Base-by-base conservation (phyloP, 2,113 vertebrate species). In the Eulacestoma nigropectus region DNA sequence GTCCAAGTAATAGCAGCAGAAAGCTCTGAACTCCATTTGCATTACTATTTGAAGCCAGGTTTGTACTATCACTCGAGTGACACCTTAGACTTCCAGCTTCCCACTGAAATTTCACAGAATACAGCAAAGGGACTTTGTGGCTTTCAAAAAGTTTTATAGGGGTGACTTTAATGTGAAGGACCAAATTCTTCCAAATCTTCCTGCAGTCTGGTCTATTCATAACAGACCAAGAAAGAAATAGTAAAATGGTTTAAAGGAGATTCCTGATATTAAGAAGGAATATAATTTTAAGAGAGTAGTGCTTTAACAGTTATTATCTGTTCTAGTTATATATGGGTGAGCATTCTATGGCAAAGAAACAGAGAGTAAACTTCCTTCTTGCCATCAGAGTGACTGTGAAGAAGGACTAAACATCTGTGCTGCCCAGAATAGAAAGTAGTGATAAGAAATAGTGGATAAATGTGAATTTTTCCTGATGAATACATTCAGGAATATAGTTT, bases 21-120 rank as follows among this genome's bases (percentile, higher is more conserved):
- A 88, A 80, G 1, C 35, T 60, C 35, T 49, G 47, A 76, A 76
- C 16, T 69, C 17, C n/a, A 29, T 83, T 86, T 21, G 17, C 27
- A 35, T 64, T 60, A 23, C 16, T 64, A 12, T 52, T 59, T 49
- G 17, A 73, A 59, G 73, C 2, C 20, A 52, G 5, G 47, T 79
- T 75, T 91, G 3, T 53, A 32, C 35, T 67, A 35, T 1, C 32
- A 11, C 13, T 69, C 0, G 0, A 65, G 50, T 4, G 74, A 13
- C 25, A 77, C 37, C 21, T 52, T 44, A 62, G 11, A 16, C 32
- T 53, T 68, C 21, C 42, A 65, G 6, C 14, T 74, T 90, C 47
- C 64, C 32, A 49, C 16, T 82, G 55, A 82, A 47, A 70, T 90
- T 68, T 52, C n/a, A 84, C 50, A 62, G 32, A 91, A 44, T 10